Percentiles rank a stretch among this genome's conserved stretches.
Conservation (phyloP, 2,113 vertebrate genomes). For the Python bivittatus region DNA sequence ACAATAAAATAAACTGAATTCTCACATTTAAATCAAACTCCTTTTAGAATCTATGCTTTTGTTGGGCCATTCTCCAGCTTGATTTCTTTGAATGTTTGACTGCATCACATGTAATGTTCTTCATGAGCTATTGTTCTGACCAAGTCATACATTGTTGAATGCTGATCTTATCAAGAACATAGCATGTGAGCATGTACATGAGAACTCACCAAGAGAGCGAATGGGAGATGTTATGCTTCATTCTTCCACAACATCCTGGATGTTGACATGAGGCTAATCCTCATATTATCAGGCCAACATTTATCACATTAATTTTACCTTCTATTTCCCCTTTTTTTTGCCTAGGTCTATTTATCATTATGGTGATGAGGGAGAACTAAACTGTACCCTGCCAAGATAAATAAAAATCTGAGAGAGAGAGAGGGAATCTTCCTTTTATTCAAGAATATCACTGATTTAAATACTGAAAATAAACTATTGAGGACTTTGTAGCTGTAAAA, state of each 20-base stretch:
- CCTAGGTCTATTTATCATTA: background rate
- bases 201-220: background rate
- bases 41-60: background rate
- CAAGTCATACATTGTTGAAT: background rate
- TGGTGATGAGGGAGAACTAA: background rate
- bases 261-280: background rate
- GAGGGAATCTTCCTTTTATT: background rate
- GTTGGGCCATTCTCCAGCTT: background rate
- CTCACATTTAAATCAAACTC: background rate
- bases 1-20: background rate
- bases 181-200: background rate
- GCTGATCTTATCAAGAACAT: background rate
- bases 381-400: background rate
- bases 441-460: conserved; percentile 4
- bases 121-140: background rate
- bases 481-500: background rate
- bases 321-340: background rate
- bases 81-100: background rate
- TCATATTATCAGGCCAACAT: background rate
- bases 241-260: background rate
- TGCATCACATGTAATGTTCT: background rate
- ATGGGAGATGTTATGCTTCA: background rate
- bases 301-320: background rate
- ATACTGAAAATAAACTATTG: conserved; percentile 20
- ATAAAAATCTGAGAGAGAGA: background rate